Evolutionary conservation across 2,797 vertebrate species (phyloP).

Genomic region (Sebastes diploproa): DNA sequence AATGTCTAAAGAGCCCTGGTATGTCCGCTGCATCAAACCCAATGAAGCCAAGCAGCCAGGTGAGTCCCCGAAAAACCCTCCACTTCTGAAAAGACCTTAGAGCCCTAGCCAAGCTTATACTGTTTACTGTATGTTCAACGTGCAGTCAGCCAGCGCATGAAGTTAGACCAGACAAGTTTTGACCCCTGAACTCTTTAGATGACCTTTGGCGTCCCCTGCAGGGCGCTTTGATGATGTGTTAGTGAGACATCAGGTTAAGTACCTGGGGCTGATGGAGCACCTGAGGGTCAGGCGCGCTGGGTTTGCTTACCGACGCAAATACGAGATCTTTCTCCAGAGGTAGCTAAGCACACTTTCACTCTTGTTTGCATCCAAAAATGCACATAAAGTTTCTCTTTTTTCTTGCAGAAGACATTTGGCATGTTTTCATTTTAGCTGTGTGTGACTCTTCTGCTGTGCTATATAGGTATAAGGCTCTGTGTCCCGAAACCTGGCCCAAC

Average conservation of each 20-base stretch:
- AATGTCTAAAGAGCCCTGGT: slow-evolving; percentile 93
- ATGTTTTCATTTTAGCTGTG: not conserved
- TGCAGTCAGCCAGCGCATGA: not conserved
- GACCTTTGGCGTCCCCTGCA: slow-evolving; percentile 57
- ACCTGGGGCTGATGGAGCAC: slow-evolving; percentile 97
- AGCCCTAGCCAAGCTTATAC: not conserved
- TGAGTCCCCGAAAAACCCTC: slow-evolving; percentile 41
- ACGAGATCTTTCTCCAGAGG: slow-evolving; percentile 94
- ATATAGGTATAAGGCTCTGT: slow-evolving; percentile 91
- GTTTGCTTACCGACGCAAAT: slow-evolving; percentile 93
- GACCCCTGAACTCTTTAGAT: not conserved
- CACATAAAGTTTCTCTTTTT: not conserved
- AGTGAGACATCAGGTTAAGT: slow-evolving; percentile 95
- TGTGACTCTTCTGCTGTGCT: not conserved
- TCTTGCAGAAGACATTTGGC: not conserved
- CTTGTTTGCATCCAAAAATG: not conserved
- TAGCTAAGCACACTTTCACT: slow-evolving; percentile 37
- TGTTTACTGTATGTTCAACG: not conserved
- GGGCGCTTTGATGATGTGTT: slow-evolving; percentile 90
- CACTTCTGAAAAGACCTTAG: not conserved
- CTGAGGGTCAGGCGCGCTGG: slow-evolving; percentile 91
- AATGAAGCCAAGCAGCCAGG: slow-evolving; percentile 93
- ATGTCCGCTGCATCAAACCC: slow-evolving; percentile 95
- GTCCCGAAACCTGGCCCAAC: slow-evolving; percentile 95
- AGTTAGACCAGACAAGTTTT: not conserved